phyloP scores from a whole-genome alignment of 2,113 vertebrate species.

The Ranitomeya imitator region DNA sequence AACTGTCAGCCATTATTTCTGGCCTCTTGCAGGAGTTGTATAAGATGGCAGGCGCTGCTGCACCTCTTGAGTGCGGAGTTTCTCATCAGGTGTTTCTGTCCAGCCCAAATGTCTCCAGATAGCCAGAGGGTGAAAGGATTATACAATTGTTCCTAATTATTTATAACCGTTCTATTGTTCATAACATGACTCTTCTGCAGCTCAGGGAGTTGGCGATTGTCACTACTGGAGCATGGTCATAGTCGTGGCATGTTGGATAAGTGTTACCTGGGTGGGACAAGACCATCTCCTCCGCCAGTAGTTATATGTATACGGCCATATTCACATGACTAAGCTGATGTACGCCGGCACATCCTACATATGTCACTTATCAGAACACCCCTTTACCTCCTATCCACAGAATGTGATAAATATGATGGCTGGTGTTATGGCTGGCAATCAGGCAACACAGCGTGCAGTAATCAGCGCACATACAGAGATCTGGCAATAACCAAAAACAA shows the following conservation, averaged over 20 bases:
- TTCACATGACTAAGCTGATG: background rate
- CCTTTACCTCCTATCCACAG: too few species aligned
- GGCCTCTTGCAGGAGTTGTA: background rate
- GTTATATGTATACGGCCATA: background rate
- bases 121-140: background rate
- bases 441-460: too few species aligned
- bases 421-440: too few species aligned
- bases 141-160: too few species aligned
- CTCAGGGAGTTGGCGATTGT: background rate
- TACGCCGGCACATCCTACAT: too few species aligned
- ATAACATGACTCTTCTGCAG: background rate
- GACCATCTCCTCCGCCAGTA: background rate
- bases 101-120: background rate
- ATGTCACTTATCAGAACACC: too few species aligned
- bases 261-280: background rate
- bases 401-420: too few species aligned
- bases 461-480: too few species aligned
- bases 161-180: too few species aligned
- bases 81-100: slow-evolving; percentile 20
- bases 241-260: background rate
- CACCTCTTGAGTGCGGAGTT: background rate
- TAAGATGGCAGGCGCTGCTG: background rate
- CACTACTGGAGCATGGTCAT: background rate
- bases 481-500: too few species aligned
- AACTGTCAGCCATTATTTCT: background rate